These are phyloP conservation scores for Pseudomugil tenellus DNA, from an alignment of 2,797 vertebrate species.

Conservation along the genomic window DNA sequence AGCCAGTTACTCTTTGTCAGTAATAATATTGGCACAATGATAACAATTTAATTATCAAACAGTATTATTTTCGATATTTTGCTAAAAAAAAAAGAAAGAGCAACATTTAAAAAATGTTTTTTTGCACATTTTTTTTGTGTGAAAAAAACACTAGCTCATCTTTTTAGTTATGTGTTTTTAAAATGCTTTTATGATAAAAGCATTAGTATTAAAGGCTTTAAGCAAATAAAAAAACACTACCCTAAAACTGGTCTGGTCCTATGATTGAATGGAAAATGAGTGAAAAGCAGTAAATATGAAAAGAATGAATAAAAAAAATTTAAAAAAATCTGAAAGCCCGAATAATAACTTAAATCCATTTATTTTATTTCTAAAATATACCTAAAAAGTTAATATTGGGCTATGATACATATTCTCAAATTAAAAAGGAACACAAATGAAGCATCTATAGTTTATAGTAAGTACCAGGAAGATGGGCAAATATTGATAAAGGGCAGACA, in stretches of 20 bases:
- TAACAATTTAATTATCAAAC: no score
- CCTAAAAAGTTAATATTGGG: not conserved
- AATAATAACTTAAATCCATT: not conserved
- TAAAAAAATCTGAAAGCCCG: not conserved
- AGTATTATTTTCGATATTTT: no score
- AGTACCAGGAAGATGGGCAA: constrained; percentile 20
- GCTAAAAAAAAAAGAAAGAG: no score
- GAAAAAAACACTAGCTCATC: not conserved
- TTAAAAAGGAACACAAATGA: not conserved
- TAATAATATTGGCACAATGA: not conserved
- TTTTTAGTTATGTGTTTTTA: not conserved
- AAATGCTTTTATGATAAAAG: no score
- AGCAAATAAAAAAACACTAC: not conserved
- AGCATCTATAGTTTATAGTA: not conserved
- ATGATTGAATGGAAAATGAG: not conserved
- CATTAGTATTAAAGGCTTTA: not conserved
- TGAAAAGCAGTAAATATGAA: not conserved
- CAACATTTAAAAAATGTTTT: not conserved
- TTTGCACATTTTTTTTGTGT: not conserved
- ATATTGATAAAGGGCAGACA: constrained; percentile 47
- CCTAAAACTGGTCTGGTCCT: not conserved
- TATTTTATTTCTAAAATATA: not conserved
- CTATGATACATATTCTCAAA: not conserved
- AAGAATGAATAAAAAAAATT: not conserved
- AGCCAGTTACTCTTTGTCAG: not conserved